A percentile compares a stretch with the other conserved stretches of the same genome.
phyloP scores from a whole-genome alignment of 2,888 invertebrate species.

The Parascotia fuliginaria region DNA sequence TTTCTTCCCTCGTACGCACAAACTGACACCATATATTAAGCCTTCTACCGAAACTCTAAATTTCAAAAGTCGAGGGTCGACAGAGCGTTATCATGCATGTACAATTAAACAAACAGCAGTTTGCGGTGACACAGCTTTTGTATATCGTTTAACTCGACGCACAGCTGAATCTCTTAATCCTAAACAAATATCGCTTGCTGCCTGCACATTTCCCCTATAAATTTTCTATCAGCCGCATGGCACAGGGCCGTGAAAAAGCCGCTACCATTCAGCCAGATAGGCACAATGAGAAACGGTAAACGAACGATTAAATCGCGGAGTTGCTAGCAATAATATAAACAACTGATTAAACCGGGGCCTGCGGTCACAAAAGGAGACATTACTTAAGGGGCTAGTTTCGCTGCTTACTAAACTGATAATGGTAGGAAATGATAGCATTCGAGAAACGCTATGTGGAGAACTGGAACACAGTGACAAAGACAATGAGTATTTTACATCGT shows the following conservation, averaged over 20 bases:
- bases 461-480: conserved; percentile 62
- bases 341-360: conserved; percentile 79
- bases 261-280: conserved; percentile 59
- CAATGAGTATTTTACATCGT: conserved; percentile 54
- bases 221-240: conserved; percentile 58
- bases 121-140: conserved; percentile 74
- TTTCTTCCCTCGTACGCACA: conserved; percentile 49
- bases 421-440: conserved; percentile 74
- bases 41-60: conserved; percentile 55
- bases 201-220: conserved; percentile 53
- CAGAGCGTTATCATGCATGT: conserved; percentile 75
- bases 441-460: conserved; percentile 56
- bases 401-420: conserved; percentile 74
- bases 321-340: conserved; percentile 82
- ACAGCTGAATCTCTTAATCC: conserved; percentile 80
- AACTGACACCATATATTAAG: conserved; percentile 59
- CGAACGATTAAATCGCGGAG: conserved; percentile 77
- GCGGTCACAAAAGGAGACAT: conserved; percentile 83
- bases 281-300: conserved; percentile 83
- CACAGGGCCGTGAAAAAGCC: conserved; percentile 53
- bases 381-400: conserved; percentile 69
- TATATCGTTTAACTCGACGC: conserved; percentile 76
- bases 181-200: conserved; percentile 75
- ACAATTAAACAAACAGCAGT: conserved; percentile 82
- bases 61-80: conserved; percentile 53